A percentile compares a stretch with the other conserved stretches of the same genome.
Conservation (phyloP, 2,888 invertebrate species). For the Phaonia tiefii region DNA sequence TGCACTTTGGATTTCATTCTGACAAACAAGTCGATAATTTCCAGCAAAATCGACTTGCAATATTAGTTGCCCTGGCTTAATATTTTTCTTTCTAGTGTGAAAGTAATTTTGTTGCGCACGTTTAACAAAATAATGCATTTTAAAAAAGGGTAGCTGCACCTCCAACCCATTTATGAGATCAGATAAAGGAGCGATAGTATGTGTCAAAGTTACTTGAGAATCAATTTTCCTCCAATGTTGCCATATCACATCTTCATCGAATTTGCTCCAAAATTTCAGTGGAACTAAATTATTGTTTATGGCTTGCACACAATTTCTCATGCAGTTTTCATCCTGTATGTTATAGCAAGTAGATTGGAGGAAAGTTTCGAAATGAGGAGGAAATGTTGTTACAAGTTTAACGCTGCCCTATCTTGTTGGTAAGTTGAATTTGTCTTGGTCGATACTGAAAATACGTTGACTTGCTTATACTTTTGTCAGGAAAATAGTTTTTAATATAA, state of each 20-base stretch:
- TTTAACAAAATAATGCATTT: no score
- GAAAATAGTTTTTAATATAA: neutral
- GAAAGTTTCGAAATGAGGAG: slow-evolving; percentile 27
- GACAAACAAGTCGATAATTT: no score
- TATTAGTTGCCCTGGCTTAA: no score
- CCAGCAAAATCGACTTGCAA: slow-evolving; percentile 40
- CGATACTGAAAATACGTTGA: slow-evolving; percentile 15
- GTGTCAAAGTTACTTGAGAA: no score
- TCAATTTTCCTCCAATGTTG: no score
- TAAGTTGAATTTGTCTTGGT: slow-evolving; percentile 24
- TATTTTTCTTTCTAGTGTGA: no score
- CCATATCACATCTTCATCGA: slow-evolving; percentile 39
- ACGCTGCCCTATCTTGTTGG: slow-evolving; percentile 4
- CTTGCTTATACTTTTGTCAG: slow-evolving; percentile 17
- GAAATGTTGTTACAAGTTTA: slow-evolving; percentile 24
- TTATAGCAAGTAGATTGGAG: slow-evolving; percentile 35
- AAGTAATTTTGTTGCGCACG: no score
- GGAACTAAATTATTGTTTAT: slow-evolving; percentile 38
- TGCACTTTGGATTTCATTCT: no score
- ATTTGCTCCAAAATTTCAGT: slow-evolving; percentile 11
- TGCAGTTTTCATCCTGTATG: neutral
- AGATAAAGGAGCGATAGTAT: no score
- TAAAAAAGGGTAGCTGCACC: no score
- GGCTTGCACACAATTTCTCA: neutral
- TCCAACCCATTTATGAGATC: no score